These are phyloP conservation scores for Calephelis virginiensis DNA, from an alignment of 1,140 invertebrate genomes.

Conservation along the genomic window DNA sequence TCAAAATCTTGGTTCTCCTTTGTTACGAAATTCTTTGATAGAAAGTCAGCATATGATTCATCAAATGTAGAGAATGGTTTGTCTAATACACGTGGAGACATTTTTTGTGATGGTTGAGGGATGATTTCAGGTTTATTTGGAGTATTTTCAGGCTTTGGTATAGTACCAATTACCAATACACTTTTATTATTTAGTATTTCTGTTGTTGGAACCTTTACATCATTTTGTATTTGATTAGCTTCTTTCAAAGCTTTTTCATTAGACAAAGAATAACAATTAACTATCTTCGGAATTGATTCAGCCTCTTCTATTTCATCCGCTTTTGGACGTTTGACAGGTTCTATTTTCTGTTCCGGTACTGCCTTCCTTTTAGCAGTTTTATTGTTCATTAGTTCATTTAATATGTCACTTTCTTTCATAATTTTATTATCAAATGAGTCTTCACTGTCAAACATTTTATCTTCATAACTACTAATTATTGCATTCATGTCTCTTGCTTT, in stretches of 20 bases:
- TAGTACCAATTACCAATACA: neutral
- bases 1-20: constrained; percentile 17
- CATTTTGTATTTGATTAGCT: constrained; percentile 17
- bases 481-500: constrained; percentile 56
- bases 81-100: neutral
- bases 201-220: constrained; percentile 3
- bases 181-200: constrained; percentile 7
- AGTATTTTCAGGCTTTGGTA: neutral
- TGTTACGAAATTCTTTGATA: constrained; percentile 40
- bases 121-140: constrained; percentile 12
- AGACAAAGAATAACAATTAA: constrained; percentile 45
- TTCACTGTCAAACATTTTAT: constrained; percentile 30
- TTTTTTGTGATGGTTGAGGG: neutral
- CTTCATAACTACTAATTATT: constrained; percentile 37
- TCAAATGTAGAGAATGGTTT: constrained; percentile 47
- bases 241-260: constrained; percentile 20
- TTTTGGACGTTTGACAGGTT: constrained; percentile 6
- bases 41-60: constrained; percentile 57
- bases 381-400: constrained; percentile 28
- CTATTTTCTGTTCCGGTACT: constrained; percentile 15
- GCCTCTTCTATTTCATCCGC: neutral
- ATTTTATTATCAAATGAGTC: constrained; percentile 3
- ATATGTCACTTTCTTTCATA: constrained; percentile 32
- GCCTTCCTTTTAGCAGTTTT: constrained; percentile 7
- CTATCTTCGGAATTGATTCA: constrained; percentile 34